phyloP scores from a whole-genome alignment of 1,140 invertebrate species.

The Manduca sexta region DNA sequence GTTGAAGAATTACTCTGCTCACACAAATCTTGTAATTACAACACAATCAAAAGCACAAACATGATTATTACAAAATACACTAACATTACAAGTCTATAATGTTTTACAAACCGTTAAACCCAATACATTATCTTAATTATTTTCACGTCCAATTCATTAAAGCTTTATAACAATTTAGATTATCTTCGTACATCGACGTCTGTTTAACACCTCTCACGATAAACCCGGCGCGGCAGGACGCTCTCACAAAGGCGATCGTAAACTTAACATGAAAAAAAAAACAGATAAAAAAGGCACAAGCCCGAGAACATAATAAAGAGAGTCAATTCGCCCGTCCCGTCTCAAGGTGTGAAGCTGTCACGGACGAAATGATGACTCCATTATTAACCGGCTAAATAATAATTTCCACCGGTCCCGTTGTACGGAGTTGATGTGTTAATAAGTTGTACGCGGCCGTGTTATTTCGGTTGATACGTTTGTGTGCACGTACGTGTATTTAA shows the following conservation, averaged over 20 bases:
- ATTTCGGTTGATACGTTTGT: conserved; percentile 6
- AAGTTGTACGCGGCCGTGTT: conserved; percentile 23
- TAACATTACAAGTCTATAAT: neutral
- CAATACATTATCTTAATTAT: conserved; percentile 40
- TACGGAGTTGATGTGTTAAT: conserved; percentile 31
- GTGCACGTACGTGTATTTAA: conserved; percentile 17
- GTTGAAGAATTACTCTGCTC: too few species aligned
- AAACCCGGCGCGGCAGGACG: conserved; percentile 21
- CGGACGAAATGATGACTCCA: conserved; percentile 60
- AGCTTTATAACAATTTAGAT: conserved; percentile 34
- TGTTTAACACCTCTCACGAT: conserved; percentile 50
- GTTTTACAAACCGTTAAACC: conserved; percentile 19
- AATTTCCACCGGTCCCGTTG: conserved; percentile 32
- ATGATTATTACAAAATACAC: neutral
- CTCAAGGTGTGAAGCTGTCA: conserved; percentile 67
- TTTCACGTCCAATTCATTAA: conserved; percentile 48
- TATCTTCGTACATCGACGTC: conserved; percentile 37
- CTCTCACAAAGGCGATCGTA: conserved; percentile 50
- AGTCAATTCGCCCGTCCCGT: conserved; percentile 42
- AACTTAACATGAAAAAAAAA: conserved; percentile 46
- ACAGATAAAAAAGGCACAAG: conserved; percentile 22
- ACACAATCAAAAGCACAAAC: neutral
- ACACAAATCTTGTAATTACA: too few species aligned
- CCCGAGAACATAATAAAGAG: conserved; percentile 45
- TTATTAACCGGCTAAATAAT: conserved; percentile 57